Base-by-base conservation (phyloP, 2,113 vertebrate genomes). In the Tupaia chinensis region DNA sequence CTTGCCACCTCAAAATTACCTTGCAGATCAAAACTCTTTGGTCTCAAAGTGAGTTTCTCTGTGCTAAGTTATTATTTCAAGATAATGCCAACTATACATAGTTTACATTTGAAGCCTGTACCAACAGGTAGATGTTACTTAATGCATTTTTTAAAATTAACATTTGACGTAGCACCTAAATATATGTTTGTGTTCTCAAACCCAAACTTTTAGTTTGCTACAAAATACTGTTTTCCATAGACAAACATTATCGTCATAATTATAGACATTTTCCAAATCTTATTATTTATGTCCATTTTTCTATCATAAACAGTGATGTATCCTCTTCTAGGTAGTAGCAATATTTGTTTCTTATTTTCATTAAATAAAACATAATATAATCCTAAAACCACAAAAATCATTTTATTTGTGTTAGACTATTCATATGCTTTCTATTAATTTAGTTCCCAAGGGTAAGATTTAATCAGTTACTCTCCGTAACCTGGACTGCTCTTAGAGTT, bases 11-110 rank as follows among this genome's bases (percentile, higher is more conserved):
- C 69, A 96, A 79, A 96, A 63, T 27, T 19, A 66, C 17, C 32
- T 68, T 78, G 32, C 27, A 72, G 56, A 92, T 87, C 29, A 85
- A 91, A 93, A 90, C 29, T n/a, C 3, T 54, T 91, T 82, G 15
- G 72, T 68, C 53, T 89, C 60, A 93, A 92, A 89, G 66, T 87
- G 72, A 94, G 72, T 80, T 93, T 96, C 29, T 94, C 87, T 95
- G 56, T 53, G 61, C 76, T 60, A 34, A 80, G 9, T 53, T 84
- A 84, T 81, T 84, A 84, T 77, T 97, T 94, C 60, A 89, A 70
- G 20, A 69, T 60, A 90, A 81, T 74, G 68, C 32, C 58, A 89
- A 85, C 94, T 91, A 10, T 66, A n/a, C 53, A 15, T 53, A 61
- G 32, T 79, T 68, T 91, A 72, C 4, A 32, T 68, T 58, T 88